phyloP scores from a whole-genome alignment of 2,797 vertebrate species.

The Pempheris klunzingeri region DNA sequence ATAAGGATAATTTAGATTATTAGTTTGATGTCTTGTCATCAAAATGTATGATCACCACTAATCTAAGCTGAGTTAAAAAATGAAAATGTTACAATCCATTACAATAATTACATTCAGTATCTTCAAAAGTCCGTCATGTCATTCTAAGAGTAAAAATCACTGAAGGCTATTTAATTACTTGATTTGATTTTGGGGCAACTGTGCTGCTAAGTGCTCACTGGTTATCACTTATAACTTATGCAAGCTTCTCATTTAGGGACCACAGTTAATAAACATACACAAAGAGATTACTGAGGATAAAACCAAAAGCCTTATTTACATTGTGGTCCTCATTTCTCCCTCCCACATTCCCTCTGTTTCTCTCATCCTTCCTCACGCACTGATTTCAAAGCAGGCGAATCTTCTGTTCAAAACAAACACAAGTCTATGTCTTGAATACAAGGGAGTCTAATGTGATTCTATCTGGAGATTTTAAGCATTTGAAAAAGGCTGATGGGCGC shows the following conservation, averaged over 20 bases:
- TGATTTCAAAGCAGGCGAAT: constrained; percentile 1
- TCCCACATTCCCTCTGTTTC: background rate
- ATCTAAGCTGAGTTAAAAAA: background rate
- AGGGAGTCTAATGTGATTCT: background rate
- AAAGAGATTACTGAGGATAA: background rate
- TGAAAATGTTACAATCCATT: background rate
- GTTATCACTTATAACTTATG: background rate
- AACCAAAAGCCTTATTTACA: background rate
- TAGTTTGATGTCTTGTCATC: background rate
- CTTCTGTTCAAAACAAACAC: constrained; percentile 6
- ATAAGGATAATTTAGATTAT: background rate
- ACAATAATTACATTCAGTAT: background rate
- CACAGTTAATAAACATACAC: background rate
- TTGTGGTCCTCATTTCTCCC: background rate
- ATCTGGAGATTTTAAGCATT: constrained; percentile 17
- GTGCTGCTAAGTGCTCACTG: background rate
- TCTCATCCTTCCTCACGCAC: background rate
- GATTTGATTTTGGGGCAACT: background rate
- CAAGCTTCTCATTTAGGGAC: background rate
- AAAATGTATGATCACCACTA: background rate
- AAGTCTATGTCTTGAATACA: background rate
- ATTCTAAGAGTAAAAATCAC: background rate
- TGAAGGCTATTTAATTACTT: background rate
- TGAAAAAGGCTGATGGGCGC: background rate
- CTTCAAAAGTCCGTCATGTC: background rate